Conservation (phyloP, 2,113 vertebrate genomes). For the Rynchops niger region DNA sequence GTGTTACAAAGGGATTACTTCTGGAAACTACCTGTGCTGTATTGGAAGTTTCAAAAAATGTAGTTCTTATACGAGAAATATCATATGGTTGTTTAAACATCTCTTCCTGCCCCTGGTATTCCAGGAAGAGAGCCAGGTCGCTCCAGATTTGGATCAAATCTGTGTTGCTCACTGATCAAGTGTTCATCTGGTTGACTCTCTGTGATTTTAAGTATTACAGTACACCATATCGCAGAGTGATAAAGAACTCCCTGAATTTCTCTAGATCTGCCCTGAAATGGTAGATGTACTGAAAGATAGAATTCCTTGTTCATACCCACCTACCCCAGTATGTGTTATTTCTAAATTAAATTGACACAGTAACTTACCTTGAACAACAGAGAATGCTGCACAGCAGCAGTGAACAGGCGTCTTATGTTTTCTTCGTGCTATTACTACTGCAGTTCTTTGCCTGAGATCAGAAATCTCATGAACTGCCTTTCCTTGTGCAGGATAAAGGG, state of each 20-base stretch:
- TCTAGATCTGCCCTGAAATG: neutral
- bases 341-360: neutral
- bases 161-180: neutral
- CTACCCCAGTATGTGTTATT: neutral
- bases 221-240: fast-evolving
- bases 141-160: neutral
- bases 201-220: neutral
- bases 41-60: neutral
- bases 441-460: neutral
- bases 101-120: neutral
- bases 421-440: neutral
- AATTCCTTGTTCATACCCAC: neutral
- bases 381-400: neutral
- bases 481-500: neutral
- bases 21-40: neutral
- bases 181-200: neutral
- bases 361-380: neutral
- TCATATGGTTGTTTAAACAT: neutral
- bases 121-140: neutral
- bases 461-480: neutral
- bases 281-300: too few relatives aligned
- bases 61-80: neutral
- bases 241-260: neutral
- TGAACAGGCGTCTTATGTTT: fast-evolving
- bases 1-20: neutral